Percentiles rank a stretch among this genome's conserved stretches.
Evolutionary conservation across 2,113 vertebrate genomes (phyloP).

Genomic region (Oncorhynchus nerka): DNA sequence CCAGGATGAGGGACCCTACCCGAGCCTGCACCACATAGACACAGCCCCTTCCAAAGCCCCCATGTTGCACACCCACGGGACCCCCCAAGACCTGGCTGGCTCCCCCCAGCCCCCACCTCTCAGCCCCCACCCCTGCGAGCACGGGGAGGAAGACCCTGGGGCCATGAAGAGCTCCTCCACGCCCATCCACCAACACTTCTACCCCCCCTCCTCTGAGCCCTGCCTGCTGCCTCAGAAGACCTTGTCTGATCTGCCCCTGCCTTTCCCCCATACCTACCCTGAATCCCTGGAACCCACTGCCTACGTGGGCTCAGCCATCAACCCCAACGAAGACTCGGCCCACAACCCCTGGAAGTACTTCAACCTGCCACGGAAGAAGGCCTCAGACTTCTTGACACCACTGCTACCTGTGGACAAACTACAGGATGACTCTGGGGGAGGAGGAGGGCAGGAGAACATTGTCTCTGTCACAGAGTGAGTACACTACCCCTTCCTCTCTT

Average conservation of each 20-base stretch:
- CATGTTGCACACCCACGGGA: constrained; percentile 77
- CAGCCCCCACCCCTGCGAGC: constrained; percentile 93
- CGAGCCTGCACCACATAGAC: constrained; percentile 81
- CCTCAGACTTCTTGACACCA: constrained; percentile 81
- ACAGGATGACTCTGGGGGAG: constrained; percentile 81
- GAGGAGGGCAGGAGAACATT: constrained; percentile 70
- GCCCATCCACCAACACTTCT: constrained; percentile 90
- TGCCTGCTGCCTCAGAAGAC: constrained; percentile 84
- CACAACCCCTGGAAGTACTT: constrained; percentile 94
- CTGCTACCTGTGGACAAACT: constrained; percentile 88
- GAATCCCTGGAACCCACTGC: constrained; percentile 86
- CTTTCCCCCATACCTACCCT: constrained; percentile 80
- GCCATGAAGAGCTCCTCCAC: constrained; percentile 84
- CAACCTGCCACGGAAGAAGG: constrained; percentile 88
- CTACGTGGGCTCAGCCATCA: constrained; percentile 86
- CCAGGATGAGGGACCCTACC: constrained; percentile 85
- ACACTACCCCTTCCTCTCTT: background rate
- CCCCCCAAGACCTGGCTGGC: constrained; percentile 76
- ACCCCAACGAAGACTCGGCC: constrained; percentile 82
- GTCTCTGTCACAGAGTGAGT: constrained; percentile 93
- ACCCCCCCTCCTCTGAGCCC: constrained; percentile 90
- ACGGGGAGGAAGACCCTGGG: constrained; percentile 78
- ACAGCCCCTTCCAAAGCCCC: constrained; percentile 81
- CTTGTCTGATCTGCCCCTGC: constrained; percentile 78
- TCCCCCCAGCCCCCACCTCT: constrained; percentile 94